Base-by-base conservation (phyloP, 2,888 invertebrate genomes). In the Synanthedon formicaeformis region DNA sequence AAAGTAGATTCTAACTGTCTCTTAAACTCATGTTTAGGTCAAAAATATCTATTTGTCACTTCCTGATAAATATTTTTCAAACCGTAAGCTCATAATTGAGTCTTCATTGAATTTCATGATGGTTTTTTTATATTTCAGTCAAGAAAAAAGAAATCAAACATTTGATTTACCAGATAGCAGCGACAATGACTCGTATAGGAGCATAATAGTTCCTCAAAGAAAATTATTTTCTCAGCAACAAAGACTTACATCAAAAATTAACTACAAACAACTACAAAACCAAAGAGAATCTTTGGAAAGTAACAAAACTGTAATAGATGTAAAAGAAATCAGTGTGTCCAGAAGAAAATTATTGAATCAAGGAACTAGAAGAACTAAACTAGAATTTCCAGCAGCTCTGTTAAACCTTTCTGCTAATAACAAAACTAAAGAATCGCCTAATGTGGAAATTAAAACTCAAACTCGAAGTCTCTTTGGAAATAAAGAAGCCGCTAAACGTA, bases 101-200 rank as follows among this genome's bases (percentile, higher is more conserved):
- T 23, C 5, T 4, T 23, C 23, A 5, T 23, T 23, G 23, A 23
- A 23, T 23, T 23, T 23, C 23, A 23, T 23, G 5, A 23, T 23
- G 23, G 4, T 4, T 34, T 34, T 34, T 13, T 45, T 45, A 8
- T 45, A 6, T 45, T 45, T 45, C 45, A 81, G 82, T 56, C 80
- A 79, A 66, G 78, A 77, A 56, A 74, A 77, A 49, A 73, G 72
- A 56, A 69, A 73, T 51, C 65, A 65, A 52, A 69, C 75, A 3
- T 40, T 78, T 41, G 74, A 81, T 52, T 54, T 82, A 50, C 81
- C 81, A 53, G 84, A 85, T 8, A 85, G 79, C 60, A 85, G 86
- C 58, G 82, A 75, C 54, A 72, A 66, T 60, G 86, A 85, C 64
- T 82, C 86, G 11, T 76, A 86, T 16, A 64, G 59, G 41, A 87